phyloP scores from a whole-genome alignment of 37 sponge, comb jelly and placozoan species.

The Aplysina aerophoba region DNA sequence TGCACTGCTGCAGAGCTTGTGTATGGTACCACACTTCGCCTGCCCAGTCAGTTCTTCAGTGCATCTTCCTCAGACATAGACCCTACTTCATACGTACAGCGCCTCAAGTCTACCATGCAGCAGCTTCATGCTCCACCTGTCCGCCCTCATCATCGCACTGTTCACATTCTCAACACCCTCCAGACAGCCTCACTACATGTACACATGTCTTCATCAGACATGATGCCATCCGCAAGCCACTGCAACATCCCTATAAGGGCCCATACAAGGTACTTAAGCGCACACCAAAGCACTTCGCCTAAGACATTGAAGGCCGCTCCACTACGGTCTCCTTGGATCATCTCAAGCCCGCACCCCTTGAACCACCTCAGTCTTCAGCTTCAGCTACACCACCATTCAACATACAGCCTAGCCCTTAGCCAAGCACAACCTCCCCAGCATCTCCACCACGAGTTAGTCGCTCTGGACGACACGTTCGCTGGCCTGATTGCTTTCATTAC shows the following conservation, averaged over 20 bases:
- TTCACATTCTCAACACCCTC: too few relatives aligned
- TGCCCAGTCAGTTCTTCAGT: conserved; percentile 33
- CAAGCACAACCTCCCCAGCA: not conserved
- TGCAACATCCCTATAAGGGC: conserved; percentile 33
- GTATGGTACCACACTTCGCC: conserved; percentile 43
- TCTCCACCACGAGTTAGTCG: not conserved
- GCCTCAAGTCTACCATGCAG: not conserved
- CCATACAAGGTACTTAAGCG: not conserved
- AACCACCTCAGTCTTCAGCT: not conserved
- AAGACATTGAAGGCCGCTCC: conserved; percentile 6
- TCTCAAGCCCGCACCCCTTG: conserved; percentile 34
- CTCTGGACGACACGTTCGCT: not conserved
- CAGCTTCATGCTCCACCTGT: conserved; percentile 6
- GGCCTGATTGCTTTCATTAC: too few relatives aligned
- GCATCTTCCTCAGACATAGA: too few relatives aligned
- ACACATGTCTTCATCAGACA: conserved; percentile 40
- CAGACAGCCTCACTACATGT: not conserved
- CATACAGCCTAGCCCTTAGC: not conserved
- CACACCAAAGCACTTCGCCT: conserved; percentile 1
- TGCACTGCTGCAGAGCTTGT: conserved; percentile 43
- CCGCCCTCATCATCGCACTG: too few relatives aligned
- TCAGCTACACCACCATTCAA: too few relatives aligned
- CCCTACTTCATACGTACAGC: not conserved
- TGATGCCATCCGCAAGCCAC: not conserved
- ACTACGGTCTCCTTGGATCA: conserved; percentile 20